A percentile compares a stretch with the other conserved stretches of the same genome.
Evolutionary conservation across 2,888 invertebrate genomes (phyloP).

Genomic region (Ecdyonurus torrentis): DNA sequence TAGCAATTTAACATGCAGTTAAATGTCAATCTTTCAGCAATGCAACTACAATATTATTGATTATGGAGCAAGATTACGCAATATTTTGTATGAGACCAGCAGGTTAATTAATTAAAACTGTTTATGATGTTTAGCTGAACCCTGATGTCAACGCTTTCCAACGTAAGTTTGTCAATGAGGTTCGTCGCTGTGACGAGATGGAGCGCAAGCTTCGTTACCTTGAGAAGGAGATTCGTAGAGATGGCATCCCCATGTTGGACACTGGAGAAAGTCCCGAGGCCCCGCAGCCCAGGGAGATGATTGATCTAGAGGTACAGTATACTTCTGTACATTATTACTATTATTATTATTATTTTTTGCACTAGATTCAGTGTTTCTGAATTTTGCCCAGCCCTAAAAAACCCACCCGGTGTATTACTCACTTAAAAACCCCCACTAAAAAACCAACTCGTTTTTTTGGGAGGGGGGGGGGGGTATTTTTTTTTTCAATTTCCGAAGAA

Average conservation of each 20-base stretch:
- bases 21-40: neutral
- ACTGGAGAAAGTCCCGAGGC: constrained; percentile 98
- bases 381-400: too few relatives aligned
- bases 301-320: constrained; percentile 91
- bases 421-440: too few relatives aligned
- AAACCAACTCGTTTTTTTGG: too few relatives aligned
- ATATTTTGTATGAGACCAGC: too few relatives aligned
- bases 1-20: neutral
- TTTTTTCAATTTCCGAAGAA: too few relatives aligned
- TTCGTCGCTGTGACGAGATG: constrained; percentile 97
- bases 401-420: too few relatives aligned
- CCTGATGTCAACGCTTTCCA: constrained; percentile 97
- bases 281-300: constrained; percentile 98
- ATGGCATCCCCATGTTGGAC: constrained; percentile 93
- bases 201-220: constrained; percentile 89
- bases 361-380: too few relatives aligned
- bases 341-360: too few relatives aligned
- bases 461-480: too few relatives aligned
- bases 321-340: too few relatives aligned
- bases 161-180: constrained; percentile 96
- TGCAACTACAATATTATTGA: neutral
- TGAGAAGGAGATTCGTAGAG: constrained; percentile 93
- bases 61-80: too few relatives aligned
- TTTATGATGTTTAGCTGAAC: constrained; percentile 52
- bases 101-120: too few relatives aligned